Evolutionary conservation across 2,797 vertebrate species (phyloP).

Genomic region (Morus bassanus): DNA sequence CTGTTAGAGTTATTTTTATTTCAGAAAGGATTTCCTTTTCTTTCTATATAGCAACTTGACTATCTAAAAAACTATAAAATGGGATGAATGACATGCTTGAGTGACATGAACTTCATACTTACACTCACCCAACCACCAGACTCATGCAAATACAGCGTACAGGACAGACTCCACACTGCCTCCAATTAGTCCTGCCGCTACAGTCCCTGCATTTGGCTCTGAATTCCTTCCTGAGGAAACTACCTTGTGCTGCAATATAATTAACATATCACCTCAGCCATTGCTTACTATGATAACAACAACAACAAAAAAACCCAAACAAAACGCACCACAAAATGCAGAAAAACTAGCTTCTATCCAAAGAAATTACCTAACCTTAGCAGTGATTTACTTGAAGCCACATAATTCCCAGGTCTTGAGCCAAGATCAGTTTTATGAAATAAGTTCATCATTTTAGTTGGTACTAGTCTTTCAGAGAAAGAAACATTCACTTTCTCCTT

Average conservation of each 20-base stretch:
- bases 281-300: background rate
- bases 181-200: background rate
- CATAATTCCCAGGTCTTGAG: background rate
- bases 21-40: background rate
- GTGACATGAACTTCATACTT: background rate
- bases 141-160: background rate
- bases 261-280: background rate
- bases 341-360: background rate
- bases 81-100: no score
- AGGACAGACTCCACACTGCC: background rate
- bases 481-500: background rate
- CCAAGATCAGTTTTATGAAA: background rate
- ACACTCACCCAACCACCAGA: no score
- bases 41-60: background rate
- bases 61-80: background rate
- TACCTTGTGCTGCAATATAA: background rate
- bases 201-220: background rate
- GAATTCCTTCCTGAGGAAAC: background rate
- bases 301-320: background rate
- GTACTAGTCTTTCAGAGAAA: background rate
- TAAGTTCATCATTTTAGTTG: background rate
- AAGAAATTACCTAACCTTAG: background rate
- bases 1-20: background rate
- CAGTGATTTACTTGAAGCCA: background rate
- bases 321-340: background rate